Base-by-base conservation (phyloP, 2,888 invertebrate genomes). In the Augiades crinisus region DNA sequence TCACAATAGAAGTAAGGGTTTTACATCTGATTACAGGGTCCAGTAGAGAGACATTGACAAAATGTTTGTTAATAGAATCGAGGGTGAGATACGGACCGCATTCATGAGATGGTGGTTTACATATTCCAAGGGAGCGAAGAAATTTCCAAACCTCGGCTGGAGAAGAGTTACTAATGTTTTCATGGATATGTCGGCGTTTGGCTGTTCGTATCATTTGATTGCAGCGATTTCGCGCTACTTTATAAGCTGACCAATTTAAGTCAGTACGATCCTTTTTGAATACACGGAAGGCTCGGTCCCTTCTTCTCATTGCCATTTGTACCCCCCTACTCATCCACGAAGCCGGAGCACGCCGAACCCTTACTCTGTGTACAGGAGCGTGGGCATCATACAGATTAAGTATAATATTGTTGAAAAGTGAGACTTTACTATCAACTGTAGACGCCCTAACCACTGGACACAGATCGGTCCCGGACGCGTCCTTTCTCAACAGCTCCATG, bases 111-210 rank as follows among this genome's bases (percentile, higher is more conserved):
- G 4, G 12, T 30, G 30, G 13, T 27, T 41, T 41, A 6, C 41
- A n/a, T 6, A 27, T 13, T 7, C 24, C 41, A 7, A 40, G 8
- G 7, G 40, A 22, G n/a, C 17, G 21, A n/a, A 40, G 40, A 10
- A 40, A 40, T 19, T 40, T 41, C 41, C 22, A 41, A 1, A 41
- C 41, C 12, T 24, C 14, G 13, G 41, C 41, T n/a, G 41, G 41
- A 27, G 41, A 41, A 41, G 41, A 41, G 8, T 24, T 22, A 1
- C 2, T 12, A 13, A 41, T 10, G 21, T 27, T 24, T 10, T 41
- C 21, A 22, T 41, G 41, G 13, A 41, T 24, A 14, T 41, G 13
- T 12, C 14, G 24, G 27, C 41, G 27, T 24, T 41, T 27, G 13
- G 41, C 13, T 14, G 7, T 7, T 14, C 22, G n/a, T n/a, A n/a